Evolutionary conservation across 2,113 vertebrate genomes (phyloP).

Genomic region (Mus spicilegus): DNA sequence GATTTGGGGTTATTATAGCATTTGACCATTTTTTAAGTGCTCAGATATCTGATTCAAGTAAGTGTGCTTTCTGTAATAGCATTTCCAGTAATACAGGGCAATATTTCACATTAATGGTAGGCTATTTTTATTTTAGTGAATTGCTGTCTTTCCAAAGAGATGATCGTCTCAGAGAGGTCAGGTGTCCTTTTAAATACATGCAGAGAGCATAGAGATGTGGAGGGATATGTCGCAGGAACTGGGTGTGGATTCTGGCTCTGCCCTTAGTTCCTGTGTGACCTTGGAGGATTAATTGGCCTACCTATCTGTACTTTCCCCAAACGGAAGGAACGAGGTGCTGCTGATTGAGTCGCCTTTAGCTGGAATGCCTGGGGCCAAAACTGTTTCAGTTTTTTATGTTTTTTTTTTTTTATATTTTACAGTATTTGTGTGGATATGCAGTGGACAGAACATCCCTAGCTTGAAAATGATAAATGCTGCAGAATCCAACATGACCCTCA

Average conservation of each 20-base stretch:
- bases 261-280: not conserved
- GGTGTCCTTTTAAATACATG: not conserved
- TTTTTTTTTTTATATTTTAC: not conserved
- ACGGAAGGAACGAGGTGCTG: not conserved
- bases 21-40: not conserved
- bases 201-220: not conserved
- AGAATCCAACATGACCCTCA: not conserved
- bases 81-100: not conserved
- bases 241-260: not conserved
- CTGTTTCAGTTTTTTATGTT: not conserved
- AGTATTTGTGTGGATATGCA: not conserved
- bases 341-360: not conserved
- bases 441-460: not conserved
- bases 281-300: not conserved
- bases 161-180: not conserved
- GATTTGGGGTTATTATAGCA: not conserved
- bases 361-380: not conserved
- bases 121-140: slow-evolving; percentile 15
- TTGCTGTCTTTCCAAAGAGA: not conserved
- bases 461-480: not conserved
- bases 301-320: not conserved
- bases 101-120: slow-evolving; percentile 15
- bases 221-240: not conserved
- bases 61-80: not conserved
- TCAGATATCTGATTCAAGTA: slow-evolving; percentile 27